Base-by-base conservation (phyloP, 2,888 invertebrate genomes). In the Tipula vernalis region DNA sequence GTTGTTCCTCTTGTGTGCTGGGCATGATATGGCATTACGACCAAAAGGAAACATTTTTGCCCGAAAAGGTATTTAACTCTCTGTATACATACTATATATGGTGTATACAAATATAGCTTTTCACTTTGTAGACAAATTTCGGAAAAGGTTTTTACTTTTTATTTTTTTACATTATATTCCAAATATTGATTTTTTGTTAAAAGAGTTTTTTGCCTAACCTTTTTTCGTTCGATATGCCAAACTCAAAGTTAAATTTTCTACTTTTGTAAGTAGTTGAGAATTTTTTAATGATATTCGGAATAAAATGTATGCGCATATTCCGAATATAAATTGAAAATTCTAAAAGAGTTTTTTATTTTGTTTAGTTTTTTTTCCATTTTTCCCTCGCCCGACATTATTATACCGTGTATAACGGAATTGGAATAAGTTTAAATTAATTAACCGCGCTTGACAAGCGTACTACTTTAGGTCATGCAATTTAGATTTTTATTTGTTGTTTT, bases 151-250 rank as follows among this genome's bases (percentile, higher is more conserved):
- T 71, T 71, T 71, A 71, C 71, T 6, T 57, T 51, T 44, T 44
- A 44, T 44, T 44, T 51, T 15, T 4, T 51, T 71, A 15, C 15
- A 44, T 71, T 28, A 10, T 71, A 71, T 71, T 71, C 28, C 71
- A 71, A 71, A 71, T 71, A 71, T 71, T 71, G 71, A 71, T 71
- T 71, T 71, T 71, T 71, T 71, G 71, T 71, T 71, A 71, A 71
- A 71, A 71, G 71, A 71, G 71, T 71, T 71, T 57, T 71, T 71
- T 71, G 71, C 71, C 71, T 71, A 71, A 71, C 71, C 71, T 71
- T 28, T 71, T 71, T 71, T 28, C 28, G 4, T 71, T 71, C 71
- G 71, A 71, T 28, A 28, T 71, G 18, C 71, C 71, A 71, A 71
- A 71, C 71, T 71, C 10, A 71, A 71, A 71, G 71, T 71, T 71